Percentiles rank a stretch among this genome's conserved stretches.
Conservation (phyloP, 2,797 vertebrate genomes). For the Agapornis canus region DNA sequence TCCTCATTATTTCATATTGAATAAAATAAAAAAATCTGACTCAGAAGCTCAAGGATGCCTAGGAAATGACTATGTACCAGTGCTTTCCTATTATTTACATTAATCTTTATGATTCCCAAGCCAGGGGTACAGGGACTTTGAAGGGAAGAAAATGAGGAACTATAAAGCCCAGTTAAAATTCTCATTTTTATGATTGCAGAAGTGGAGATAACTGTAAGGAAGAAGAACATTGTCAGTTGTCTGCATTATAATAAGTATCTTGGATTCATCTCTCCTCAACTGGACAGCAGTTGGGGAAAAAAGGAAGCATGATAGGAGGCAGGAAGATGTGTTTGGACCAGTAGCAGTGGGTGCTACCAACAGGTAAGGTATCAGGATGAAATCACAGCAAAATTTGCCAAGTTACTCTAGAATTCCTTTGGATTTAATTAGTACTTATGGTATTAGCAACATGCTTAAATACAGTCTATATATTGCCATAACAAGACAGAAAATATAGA, state of each 20-base stretch:
- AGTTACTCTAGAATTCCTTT: background rate
- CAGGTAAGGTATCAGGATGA: background rate
- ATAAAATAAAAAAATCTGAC: background rate
- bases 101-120: background rate
- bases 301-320: background rate
- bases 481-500: background rate
- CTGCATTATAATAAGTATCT: background rate
- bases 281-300: background rate
- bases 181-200: background rate
- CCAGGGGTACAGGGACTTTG: background rate
- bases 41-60: background rate
- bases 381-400: background rate
- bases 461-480: background rate
- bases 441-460: background rate
- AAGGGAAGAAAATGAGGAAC: background rate
- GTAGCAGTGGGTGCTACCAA: background rate
- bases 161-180: background rate
- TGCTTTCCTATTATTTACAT: background rate
- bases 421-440: background rate
- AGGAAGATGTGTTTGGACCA: background rate
- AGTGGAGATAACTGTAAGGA: background rate
- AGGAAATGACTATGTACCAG: background rate
- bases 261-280: background rate
- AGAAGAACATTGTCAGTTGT: background rate
- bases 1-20: background rate